phyloP scores from a whole-genome alignment of 2,113 vertebrate genomes.

The Castor canadensis region DNA sequence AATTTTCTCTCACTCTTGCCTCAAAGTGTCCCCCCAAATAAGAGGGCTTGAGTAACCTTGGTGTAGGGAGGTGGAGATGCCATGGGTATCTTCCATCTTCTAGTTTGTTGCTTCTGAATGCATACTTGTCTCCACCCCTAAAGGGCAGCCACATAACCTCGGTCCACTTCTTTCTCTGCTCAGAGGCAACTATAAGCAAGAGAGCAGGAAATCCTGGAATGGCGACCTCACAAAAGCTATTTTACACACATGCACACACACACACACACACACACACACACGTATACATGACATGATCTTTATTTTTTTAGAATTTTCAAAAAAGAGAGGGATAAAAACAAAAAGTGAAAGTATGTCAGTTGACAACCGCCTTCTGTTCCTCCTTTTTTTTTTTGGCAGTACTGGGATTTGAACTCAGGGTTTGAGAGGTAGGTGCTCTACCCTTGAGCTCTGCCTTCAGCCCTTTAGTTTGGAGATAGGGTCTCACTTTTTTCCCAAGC shows the following conservation, averaged over 20 bases:
- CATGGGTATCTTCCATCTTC: neutral
- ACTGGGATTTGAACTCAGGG: too few relatives aligned
- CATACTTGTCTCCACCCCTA: neutral
- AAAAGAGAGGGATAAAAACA: neutral
- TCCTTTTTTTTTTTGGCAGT: too few relatives aligned
- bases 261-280: too few relatives aligned
- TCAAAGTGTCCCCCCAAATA: neutral
- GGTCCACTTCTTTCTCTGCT: neutral
- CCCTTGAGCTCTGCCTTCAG: too few relatives aligned
- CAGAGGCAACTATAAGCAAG: neutral
- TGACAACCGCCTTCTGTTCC: too few relatives aligned
- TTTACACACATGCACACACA: too few relatives aligned
- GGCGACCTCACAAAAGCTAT: neutral
- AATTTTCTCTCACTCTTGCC: neutral
- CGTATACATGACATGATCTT: neutral
- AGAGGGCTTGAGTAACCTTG: neutral
- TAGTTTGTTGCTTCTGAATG: neutral
- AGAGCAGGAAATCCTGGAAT: neutral
- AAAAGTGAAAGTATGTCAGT: neutral
- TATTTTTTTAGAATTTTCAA: neutral
- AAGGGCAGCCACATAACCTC: neutral
- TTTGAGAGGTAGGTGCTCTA: too few relatives aligned
- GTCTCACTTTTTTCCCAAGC: too few relatives aligned
- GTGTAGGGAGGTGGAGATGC: neutral
- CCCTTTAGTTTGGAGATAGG: too few relatives aligned